Evolutionary conservation across 1,140 invertebrate species (phyloP).

Genomic region (Ectropis grisescens): DNA sequence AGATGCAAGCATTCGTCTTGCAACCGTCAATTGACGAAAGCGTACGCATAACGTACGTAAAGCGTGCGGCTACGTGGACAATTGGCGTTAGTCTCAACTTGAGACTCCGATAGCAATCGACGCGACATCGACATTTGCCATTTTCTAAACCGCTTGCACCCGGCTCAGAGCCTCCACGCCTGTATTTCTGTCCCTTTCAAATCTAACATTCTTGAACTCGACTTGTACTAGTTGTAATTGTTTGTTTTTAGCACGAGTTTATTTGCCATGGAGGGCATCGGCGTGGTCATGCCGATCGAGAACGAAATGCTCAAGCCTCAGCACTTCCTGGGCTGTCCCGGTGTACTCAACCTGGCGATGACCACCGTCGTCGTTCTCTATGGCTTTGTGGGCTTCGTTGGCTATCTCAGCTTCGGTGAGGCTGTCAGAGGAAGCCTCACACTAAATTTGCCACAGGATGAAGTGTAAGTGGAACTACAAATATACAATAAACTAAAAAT

Average conservation of each 20-base stretch:
- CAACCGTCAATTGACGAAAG: no score
- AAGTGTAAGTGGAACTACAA: constrained; percentile 77
- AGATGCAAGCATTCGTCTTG: no score
- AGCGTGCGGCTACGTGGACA: no score
- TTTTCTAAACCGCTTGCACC: no score
- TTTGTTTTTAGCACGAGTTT: constrained; percentile 75
- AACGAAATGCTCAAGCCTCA: constrained; percentile 87
- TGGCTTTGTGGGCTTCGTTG: constrained; percentile 85
- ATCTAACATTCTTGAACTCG: no score
- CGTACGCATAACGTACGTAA: no score
- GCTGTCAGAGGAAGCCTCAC: constrained; percentile 76
- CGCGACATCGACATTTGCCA: no score
- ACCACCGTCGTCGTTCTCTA: constrained; percentile 80
- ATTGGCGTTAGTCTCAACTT: no score
- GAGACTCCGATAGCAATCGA: no score
- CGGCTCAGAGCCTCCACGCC: no score
- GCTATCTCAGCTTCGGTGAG: constrained; percentile 85
- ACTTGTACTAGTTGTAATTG: neutral
- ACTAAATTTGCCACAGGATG: constrained; percentile 24
- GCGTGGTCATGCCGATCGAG: constrained; percentile 89
- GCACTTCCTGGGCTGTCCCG: constrained; percentile 85
- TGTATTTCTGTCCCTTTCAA: no score
- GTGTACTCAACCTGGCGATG: constrained; percentile 90
- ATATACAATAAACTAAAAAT: no score
- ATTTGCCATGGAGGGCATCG: constrained; percentile 87